Base-by-base conservation (phyloP, 2,113 vertebrate genomes). In the Anseranas semipalmata region DNA sequence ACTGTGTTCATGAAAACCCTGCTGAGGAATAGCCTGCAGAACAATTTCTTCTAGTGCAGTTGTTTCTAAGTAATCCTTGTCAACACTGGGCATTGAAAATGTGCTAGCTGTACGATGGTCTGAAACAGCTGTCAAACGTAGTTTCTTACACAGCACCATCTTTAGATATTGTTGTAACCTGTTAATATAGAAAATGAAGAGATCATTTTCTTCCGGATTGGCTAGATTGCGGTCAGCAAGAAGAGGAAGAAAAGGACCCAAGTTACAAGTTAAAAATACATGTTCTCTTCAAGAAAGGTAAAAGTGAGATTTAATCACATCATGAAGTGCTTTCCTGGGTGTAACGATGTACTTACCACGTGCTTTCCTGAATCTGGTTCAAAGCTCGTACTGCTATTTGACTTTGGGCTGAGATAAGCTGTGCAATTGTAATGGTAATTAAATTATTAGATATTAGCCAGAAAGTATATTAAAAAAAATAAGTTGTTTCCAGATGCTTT, bases 121-220 rank as follows among this genome's bases (percentile, higher is more conserved):
- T 91, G 60, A 82, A 96, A 70, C 94, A 95, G 95, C 92, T 92
- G 95, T 95, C 89, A 96, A 87, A 72, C 81, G 70, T 73, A 87
- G 73, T 22, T 89, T 81, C 92, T 97, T 90, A 95, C 90, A 10
- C 12, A 33, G 63, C 58, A 87, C 87, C 94, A 90, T 60, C 53
- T 75, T 75, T 37, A 87, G 66, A 68, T 94, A 70, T 43, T 91
- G 58, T 46, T 85, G 63, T 70, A 41, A 87, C 30, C 48, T 85
- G 58, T 75, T 91, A 89, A 68, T 56, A 56, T 4, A 76, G 81
- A 82, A 85, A 85, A 85, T 45, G 24, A 93, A 82, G 79, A 87
- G 62, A 48, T 59, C 5, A 1, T 24, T 91, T 89, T 87, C 62
- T 89, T 78, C 74, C 6, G 10, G 2, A 0, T 43, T 66, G 48